Evolutionary conservation across 2,888 invertebrate species (phyloP), one percentile per base, ranked within the genome.

Genomic region (Acheta domesticus): DNA sequence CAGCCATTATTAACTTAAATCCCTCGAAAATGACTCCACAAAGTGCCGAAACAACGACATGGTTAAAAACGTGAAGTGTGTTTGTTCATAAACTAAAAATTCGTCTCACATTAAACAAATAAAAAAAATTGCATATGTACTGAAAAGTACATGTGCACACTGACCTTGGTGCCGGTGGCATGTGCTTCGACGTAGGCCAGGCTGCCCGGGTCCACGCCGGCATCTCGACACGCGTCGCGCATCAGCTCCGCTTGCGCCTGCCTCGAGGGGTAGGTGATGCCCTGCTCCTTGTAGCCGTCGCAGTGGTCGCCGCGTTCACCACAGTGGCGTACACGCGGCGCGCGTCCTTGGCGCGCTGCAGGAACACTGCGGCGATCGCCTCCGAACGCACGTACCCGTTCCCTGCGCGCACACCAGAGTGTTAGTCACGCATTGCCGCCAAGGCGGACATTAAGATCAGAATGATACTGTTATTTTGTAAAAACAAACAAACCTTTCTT

Each of bases 321-420:
- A 90, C 82, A 23, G 88, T 86, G 2, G 89, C 87, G 83, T 91
- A 91, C 36, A 89, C 85, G 74, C 91, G 84, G 79, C 86, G 87
- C 1, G 90, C 88, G 77, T 86, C 84, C 8, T 86, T 85, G 0
- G 86, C 90, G 83, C 91, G 94, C 86, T 96, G 96, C 21, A 96
- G 85, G 83, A 93, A 91, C 73, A 93, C 84, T 0, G 92, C 91
- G 8, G 90, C 91, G 4, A 95, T 88, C 0, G 94, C 92, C 86
- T 96, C 96, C 19, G 95, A 92, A n/a, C 96, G 90, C 0, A 92
- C 93, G 84, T 96, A 96, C 0, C 96, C 96, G 84, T 93, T 90
- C 21, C 93, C 95, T 82, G 76, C 23, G 23, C 23, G 3, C 23
- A 23, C 2, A 3, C 23, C 23, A 23, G 23, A 23, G 23, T 2